Percentiles rank a stretch among this genome's conserved stretches.
Conservation (phyloP, 2,888 invertebrate species). For the Pseudococcus longispinus region DNA sequence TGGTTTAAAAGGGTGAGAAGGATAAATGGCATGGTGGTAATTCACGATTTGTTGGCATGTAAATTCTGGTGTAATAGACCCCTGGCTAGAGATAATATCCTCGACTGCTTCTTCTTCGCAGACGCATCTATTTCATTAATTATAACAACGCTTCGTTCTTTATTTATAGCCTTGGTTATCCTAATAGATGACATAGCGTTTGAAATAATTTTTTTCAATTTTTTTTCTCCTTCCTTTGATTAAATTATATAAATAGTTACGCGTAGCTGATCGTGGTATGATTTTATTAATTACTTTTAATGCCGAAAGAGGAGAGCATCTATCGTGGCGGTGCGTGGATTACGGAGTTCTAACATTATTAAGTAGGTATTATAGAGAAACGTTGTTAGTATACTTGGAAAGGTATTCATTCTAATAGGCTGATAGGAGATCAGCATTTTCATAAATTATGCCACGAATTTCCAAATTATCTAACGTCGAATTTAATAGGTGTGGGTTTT, state of each 20-base stretch:
- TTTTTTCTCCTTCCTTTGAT: neutral
- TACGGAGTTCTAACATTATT: no score
- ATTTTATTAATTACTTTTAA: no score
- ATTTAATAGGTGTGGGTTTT: no score
- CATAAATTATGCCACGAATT: no score
- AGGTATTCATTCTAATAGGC: no score
- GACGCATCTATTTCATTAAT: conserved; percentile 17
- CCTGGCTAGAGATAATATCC: conserved; percentile 39
- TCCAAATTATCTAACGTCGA: no score
- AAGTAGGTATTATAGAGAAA: no score
- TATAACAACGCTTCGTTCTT: neutral
- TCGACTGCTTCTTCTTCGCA: neutral
- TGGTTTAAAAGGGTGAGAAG: conserved; percentile 28
- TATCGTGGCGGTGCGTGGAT: no score
- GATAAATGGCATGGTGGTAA: conserved; percentile 8
- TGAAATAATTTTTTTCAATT: neutral
- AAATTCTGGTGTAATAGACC: conserved; percentile 31
- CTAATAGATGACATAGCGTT: neutral
- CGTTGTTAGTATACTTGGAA: no score
- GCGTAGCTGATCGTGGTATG: no score
- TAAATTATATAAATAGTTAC: neutral
- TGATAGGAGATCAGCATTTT: no score
- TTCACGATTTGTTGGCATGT: conserved; percentile 37
- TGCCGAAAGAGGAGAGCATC: no score
- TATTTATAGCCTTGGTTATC: conserved; percentile 15